These are phyloP conservation scores for Nebria ingens DNA, from an alignment of 1,140 invertebrate species.

Conservation along the genomic window DNA sequence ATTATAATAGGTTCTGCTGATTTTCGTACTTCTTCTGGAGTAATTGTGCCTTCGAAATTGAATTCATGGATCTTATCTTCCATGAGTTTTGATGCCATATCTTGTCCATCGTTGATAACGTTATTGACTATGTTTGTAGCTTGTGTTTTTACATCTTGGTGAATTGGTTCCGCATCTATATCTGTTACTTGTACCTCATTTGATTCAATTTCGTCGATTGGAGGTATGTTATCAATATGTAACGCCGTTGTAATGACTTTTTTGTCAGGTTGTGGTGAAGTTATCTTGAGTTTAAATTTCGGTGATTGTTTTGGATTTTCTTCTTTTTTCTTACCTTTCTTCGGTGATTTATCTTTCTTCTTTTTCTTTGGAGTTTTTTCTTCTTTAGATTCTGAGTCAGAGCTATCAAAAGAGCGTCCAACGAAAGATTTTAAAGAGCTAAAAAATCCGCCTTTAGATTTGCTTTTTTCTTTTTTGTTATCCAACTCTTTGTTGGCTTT, in stretches of 20 bases:
- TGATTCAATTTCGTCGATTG: background rate
- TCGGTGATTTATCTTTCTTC: constrained; percentile 21
- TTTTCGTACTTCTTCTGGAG: constrained; percentile 22
- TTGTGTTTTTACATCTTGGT: constrained; percentile 13
- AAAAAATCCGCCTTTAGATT: constrained; percentile 30
- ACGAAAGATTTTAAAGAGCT: constrained; percentile 31
- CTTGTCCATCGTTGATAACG: constrained; percentile 17
- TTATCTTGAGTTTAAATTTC: constrained; percentile 23
- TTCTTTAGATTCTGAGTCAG: constrained; percentile 27
- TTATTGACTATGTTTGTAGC: constrained; percentile 14
- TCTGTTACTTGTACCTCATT: constrained; percentile 13
- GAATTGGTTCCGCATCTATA: constrained; percentile 9
- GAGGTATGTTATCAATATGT: background rate
- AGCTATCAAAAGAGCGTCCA: constrained; percentile 28
- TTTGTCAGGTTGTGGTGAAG: background rate
- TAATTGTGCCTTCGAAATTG: background rate
- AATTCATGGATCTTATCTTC: background rate
- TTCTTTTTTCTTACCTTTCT: constrained; percentile 23
- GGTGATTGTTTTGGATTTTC: constrained; percentile 25
- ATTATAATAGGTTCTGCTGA: constrained; percentile 23
- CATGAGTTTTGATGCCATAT: constrained; percentile 13
- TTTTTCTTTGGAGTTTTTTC: constrained; percentile 29
- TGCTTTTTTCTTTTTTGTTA: constrained; percentile 25
- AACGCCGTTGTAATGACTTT: no score
- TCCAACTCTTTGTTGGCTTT: constrained; percentile 12